Evolutionary conservation across 2,113 vertebrate genomes (phyloP).

Genomic region (Dasypus novemcinctus): DNA sequence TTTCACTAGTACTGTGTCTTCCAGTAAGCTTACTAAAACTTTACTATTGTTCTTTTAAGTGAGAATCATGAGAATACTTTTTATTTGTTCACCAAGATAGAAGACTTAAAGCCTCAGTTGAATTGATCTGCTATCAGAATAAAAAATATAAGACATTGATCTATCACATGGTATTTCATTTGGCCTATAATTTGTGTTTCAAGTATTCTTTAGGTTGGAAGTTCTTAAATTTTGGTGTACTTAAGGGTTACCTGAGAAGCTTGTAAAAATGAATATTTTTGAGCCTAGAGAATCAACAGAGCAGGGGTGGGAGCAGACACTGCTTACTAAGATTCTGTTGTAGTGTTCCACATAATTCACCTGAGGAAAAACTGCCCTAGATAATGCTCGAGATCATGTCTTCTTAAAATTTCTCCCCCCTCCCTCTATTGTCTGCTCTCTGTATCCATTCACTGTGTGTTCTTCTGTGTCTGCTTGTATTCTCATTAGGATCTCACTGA

Average conservation of each 20-base stretch:
- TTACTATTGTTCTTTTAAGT: not conserved
- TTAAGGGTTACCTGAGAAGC: not conserved
- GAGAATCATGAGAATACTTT: not conserved
- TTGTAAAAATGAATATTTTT: not conserved
- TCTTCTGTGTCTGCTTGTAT: too few relatives aligned
- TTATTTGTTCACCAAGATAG: not conserved
- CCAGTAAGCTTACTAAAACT: not conserved
- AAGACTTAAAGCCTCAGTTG: slow-evolving; percentile 8
- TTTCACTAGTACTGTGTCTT: not conserved
- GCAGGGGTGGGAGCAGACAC: not conserved
- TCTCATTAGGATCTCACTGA: too few relatives aligned
- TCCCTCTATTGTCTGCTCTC: too few relatives aligned
- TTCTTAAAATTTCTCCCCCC: too few relatives aligned
- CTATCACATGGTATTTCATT: not conserved
- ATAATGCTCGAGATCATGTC: not conserved
- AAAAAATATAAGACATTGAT: not conserved
- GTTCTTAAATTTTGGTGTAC: not conserved
- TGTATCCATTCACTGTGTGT: too few relatives aligned
- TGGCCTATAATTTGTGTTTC: not conserved
- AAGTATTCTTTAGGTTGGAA: not conserved
- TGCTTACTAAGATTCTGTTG: not conserved
- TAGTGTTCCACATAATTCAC: not conserved
- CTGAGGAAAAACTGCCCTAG: not conserved
- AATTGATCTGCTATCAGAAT: not conserved
- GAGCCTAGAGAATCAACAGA: not conserved